These are phyloP conservation scores for Centropyge bicolor DNA, from an alignment of 2,797 vertebrate genomes.

Conservation along the genomic window DNA sequence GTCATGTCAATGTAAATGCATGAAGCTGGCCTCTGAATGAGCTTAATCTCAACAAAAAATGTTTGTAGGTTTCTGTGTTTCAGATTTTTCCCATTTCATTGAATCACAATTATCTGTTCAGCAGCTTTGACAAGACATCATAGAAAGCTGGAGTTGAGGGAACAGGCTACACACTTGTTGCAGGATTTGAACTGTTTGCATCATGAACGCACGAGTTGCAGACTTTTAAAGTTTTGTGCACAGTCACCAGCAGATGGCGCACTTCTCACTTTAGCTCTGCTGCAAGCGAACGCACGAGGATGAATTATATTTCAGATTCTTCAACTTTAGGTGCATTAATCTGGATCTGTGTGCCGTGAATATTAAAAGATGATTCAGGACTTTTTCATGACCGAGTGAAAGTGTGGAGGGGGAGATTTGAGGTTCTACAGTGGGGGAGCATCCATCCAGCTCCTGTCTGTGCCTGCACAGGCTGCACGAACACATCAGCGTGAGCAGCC, in stretches of 20 bases:
- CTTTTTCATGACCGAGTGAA: not conserved
- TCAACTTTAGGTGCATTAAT: slow-evolving; percentile 7
- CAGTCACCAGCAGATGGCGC: slow-evolving; percentile 67
- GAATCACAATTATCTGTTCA: no score
- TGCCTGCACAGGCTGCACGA: slow-evolving; percentile 44
- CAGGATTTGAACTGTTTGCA: not conserved
- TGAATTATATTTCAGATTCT: slow-evolving; percentile 7
- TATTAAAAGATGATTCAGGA: not conserved
- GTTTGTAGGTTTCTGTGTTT: no score
- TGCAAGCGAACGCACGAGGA: not conserved
- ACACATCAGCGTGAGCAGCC: slow-evolving; percentile 58
- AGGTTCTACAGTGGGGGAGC: slow-evolving; percentile 25
- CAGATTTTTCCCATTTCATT: no score
- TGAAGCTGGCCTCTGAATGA: slow-evolving; percentile 3
- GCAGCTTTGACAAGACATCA: no score
- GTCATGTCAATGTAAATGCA: not conserved
- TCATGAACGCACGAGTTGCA: not conserved
- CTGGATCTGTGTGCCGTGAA: not conserved
- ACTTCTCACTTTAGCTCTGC: not conserved
- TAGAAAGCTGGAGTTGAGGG: no score
- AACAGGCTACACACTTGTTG: slow-evolving; percentile 9
- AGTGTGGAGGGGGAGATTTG: not conserved
- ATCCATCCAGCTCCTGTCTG: slow-evolving; percentile 37
- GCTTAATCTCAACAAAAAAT: not conserved
- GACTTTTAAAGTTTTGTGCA: slow-evolving; percentile 10